phyloP scores from a whole-genome alignment of 2,113 vertebrate species.

The Ammodytes dubius region DNA sequence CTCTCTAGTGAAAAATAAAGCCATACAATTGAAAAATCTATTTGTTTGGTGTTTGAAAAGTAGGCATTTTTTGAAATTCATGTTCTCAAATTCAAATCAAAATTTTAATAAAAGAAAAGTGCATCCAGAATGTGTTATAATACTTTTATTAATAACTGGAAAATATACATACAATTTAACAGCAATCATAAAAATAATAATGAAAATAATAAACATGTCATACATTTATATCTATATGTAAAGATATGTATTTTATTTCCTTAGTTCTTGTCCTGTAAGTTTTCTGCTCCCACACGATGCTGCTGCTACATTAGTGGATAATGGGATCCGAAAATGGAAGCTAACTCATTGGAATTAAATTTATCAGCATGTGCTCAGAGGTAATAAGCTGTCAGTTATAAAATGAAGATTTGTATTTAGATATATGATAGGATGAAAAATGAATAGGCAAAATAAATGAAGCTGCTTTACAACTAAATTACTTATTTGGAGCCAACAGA shows the following conservation, averaged over 20 bases:
- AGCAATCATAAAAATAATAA: background rate
- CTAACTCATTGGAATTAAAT: constrained; percentile 87
- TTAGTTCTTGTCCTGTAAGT: constrained; percentile 58
- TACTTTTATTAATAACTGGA: background rate
- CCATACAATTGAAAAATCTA: background rate
- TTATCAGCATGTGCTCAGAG: constrained; percentile 88
- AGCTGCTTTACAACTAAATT: constrained; percentile 85
- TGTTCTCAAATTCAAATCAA: background rate
- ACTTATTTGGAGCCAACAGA: constrained; percentile 85
- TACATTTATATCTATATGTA: constrained; percentile 32
- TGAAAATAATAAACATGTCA: constrained; percentile 18
- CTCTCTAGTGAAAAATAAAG: background rate
- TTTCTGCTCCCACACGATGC: constrained; percentile 61
- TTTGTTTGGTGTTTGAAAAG: background rate
- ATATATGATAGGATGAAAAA: constrained; percentile 87
- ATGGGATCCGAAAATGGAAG: constrained; percentile 86
- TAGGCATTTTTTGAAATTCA: background rate
- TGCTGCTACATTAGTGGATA: constrained; percentile 83
- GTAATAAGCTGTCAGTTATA: constrained; percentile 89
- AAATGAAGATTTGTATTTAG: constrained; percentile 88
- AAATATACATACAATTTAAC: background rate
- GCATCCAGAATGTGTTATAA: background rate
- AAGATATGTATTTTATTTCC: constrained; percentile 50
- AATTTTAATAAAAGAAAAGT: background rate
- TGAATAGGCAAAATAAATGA: constrained; percentile 86